These are phyloP conservation scores for Phenganax stokvisi DNA, from an alignment of 92 coral and sea anemone genomes.

Conservation along the genomic window DNA sequence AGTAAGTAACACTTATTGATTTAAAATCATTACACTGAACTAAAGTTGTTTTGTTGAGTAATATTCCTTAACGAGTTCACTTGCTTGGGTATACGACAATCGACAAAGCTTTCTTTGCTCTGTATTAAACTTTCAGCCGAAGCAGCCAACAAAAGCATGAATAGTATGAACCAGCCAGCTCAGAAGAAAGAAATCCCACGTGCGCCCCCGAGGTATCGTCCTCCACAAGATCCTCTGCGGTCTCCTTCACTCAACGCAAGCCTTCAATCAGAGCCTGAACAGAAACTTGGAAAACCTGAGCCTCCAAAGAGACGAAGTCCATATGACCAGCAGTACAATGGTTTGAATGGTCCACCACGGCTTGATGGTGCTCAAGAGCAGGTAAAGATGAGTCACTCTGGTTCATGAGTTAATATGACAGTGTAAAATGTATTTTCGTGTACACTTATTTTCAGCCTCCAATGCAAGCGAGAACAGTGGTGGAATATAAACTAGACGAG, in stretches of 20 bases:
- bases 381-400: not conserved
- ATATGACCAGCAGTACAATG: slow-evolving; percentile 16
- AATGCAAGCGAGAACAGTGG: slow-evolving; percentile 2
- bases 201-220: slow-evolving; percentile 31
- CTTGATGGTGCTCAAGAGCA: slow-evolving; percentile 11
- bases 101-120: not conserved
- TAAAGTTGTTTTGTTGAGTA: not conserved
- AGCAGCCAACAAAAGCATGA: not conserved
- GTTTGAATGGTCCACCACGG: not conserved
- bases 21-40: not conserved
- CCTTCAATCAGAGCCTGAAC: not conserved
- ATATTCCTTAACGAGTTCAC: too few species aligned
- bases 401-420: not conserved
- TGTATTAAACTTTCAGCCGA: not conserved
- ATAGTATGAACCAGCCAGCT: not conserved
- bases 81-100: not conserved
- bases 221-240: slow-evolving; percentile 30
- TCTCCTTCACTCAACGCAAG: slow-evolving; percentile 14
- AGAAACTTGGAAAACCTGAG: slow-evolving; percentile 2
- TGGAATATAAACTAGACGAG: slow-evolving; percentile 13
- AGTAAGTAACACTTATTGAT: slow-evolving; percentile 42
- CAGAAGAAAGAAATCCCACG: slow-evolving; percentile 26
- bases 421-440: not conserved
- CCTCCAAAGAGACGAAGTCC: slow-evolving; percentile 24
- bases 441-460: not conserved